Percentiles rank a stretch among this genome's conserved stretches.
These are phyloP conservation scores for Proteles cristata DNA, from an alignment of 2,113 vertebrate species.

Conservation along the genomic window DNA sequence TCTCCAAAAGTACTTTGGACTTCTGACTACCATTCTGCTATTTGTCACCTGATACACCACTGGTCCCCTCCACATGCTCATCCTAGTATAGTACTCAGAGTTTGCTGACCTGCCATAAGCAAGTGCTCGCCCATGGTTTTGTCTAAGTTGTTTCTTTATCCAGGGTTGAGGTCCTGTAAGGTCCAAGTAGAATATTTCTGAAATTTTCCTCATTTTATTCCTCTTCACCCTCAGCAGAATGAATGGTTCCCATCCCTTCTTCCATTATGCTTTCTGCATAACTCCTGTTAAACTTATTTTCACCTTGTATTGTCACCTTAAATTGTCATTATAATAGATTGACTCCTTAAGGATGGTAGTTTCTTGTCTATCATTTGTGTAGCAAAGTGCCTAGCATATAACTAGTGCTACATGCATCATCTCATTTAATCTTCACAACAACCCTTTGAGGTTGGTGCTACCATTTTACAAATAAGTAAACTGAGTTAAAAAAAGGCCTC, in stretches of 20 bases:
- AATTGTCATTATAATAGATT: background rate
- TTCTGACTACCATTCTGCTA: no score
- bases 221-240: background rate
- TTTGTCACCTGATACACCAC: background rate
- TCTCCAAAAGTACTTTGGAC: background rate
- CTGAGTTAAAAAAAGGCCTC: background rate
- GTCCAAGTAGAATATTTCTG: background rate
- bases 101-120: background rate
- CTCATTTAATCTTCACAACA: background rate
- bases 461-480: constrained; percentile 18
- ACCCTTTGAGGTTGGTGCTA: background rate
- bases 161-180: background rate
- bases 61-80: background rate
- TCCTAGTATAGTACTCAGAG: background rate
- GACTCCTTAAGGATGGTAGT: background rate
- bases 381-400: background rate
- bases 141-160: background rate
- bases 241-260: background rate
- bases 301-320: background rate
- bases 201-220: background rate
- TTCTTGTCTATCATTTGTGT: background rate
- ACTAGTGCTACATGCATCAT: background rate
- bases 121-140: background rate
- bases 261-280: background rate
- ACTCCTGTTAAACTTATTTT: background rate